These are phyloP conservation scores for Sebastiscus albofasciatus DNA, from an alignment of 2,797 vertebrate genomes.

Conservation along the genomic window DNA sequence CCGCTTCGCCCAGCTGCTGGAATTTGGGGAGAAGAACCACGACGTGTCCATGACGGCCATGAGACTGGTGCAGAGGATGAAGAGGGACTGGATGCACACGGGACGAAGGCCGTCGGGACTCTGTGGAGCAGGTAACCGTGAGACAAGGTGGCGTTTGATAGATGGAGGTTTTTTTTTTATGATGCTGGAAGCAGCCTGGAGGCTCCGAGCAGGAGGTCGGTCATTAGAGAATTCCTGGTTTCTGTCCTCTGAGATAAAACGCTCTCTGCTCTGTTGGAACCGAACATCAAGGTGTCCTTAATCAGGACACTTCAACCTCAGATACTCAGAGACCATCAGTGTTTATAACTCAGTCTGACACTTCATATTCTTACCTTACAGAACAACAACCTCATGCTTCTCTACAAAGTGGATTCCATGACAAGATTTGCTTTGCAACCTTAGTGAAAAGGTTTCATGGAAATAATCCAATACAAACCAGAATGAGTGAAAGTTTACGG, in stretches of 20 bases:
- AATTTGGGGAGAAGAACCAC: slow-evolving; percentile 96
- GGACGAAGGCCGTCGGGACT: slow-evolving; percentile 95
- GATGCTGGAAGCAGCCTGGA: not conserved
- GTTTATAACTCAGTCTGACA: not conserved
- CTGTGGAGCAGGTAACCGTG: slow-evolving; percentile 92
- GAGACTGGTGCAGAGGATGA: slow-evolving; percentile 96
- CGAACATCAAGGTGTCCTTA: slow-evolving; percentile 7
- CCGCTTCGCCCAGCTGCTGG: slow-evolving; percentile 95
- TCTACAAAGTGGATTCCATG: not conserved
- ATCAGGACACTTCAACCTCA: not conserved
- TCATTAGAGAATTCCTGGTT: slow-evolving; percentile 5
- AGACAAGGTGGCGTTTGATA: too few relatives aligned
- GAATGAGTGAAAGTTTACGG: not conserved
- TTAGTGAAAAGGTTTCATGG: not conserved
- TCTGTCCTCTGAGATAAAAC: not conserved
- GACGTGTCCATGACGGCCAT: slow-evolving; percentile 97
- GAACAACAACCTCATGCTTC: not conserved
- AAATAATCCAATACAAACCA: not conserved
- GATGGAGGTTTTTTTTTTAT: not conserved
- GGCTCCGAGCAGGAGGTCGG: not conserved
- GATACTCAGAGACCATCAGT: not conserved
- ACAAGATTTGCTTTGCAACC: not conserved
- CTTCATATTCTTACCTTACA: not conserved
- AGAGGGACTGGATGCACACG: slow-evolving; percentile 99
- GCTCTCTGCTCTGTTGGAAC: not conserved